Conservation (phyloP, 2,113 vertebrate species). For the Ranitomeya variabilis region DNA sequence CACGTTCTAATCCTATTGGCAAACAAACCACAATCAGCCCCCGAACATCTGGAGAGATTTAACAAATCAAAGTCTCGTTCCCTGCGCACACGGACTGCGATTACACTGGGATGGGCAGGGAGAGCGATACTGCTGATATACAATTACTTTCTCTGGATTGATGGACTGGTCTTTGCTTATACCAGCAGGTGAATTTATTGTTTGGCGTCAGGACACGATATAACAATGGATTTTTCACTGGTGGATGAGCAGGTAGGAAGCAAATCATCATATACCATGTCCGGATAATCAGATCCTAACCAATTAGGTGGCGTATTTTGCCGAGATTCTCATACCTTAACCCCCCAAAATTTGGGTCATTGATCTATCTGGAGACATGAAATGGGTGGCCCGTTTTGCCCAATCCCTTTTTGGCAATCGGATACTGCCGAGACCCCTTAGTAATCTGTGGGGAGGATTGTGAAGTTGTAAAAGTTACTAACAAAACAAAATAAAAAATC, state of each 20-base stretch:
- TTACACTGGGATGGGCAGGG: conserved; percentile 11
- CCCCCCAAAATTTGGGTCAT: not conserved
- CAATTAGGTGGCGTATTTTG: not conserved
- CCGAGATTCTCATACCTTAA: not conserved
- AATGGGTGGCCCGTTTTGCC: not conserved
- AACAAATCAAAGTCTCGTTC: conserved; percentile 19
- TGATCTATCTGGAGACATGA: not conserved
- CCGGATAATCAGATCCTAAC: not conserved
- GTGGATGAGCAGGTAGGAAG: conserved; percentile 33
- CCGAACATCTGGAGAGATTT: conserved; percentile 53
- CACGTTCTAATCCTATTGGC: conserved; percentile 45
- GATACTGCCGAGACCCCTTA: not conserved
- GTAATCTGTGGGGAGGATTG: not conserved
- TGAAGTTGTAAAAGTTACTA: too few relatives aligned
- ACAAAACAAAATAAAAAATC: too few relatives aligned
- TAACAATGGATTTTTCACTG: conserved; percentile 30
- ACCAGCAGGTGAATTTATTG: not conserved
- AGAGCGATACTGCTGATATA: conserved; percentile 1
- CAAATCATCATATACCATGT: not conserved
- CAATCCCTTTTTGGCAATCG: not conserved
- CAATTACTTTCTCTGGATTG: not conserved
- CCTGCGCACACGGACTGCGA: not conserved
- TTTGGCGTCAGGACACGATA: not conserved
- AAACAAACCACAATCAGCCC: conserved; percentile 35
- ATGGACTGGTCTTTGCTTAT: not conserved